Evolutionary conservation across 2,888 invertebrate genomes (phyloP).

Genomic region (Subacronicta megacephala): DNA sequence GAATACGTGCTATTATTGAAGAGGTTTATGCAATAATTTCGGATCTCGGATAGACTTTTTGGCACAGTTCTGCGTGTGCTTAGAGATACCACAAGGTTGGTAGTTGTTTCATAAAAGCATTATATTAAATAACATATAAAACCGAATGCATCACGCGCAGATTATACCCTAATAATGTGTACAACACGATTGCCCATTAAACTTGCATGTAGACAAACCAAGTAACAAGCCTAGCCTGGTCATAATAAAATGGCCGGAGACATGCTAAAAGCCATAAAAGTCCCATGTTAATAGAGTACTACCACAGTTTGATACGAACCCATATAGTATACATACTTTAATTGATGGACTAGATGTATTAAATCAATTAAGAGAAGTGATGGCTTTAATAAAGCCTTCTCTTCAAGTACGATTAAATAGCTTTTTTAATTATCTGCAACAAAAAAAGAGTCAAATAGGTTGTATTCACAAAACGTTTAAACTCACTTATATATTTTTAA

Average conservation of each 20-base stretch:
- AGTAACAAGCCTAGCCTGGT: constrained; percentile 5
- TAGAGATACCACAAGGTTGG: no score
- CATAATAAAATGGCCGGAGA: constrained; percentile 17
- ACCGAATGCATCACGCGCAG: background rate
- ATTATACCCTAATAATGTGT: background rate
- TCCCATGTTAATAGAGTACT: constrained; percentile 6
- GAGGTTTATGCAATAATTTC: no score
- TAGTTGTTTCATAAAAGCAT: no score
- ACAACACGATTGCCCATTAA: background rate
- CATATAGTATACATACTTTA: constrained; percentile 22
- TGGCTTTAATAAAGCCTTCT: no score
- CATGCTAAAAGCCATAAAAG: constrained; percentile 28
- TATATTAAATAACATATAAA: background rate
- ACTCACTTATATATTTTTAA: no score
- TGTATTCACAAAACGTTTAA: no score
- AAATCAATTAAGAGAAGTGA: constrained; percentile 1
- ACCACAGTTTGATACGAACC: constrained; percentile 6
- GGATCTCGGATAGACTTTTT: no score
- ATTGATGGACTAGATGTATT: constrained; percentile 7
- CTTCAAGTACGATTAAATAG: no score
- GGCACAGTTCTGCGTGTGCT: no score
- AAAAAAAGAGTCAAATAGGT: no score
- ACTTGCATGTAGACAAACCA: constrained; percentile 2
- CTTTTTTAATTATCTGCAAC: no score
- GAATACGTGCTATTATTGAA: no score